Base-by-base conservation (phyloP, 2,797 vertebrate genomes). In the Melanotaenia nigrans region DNA sequence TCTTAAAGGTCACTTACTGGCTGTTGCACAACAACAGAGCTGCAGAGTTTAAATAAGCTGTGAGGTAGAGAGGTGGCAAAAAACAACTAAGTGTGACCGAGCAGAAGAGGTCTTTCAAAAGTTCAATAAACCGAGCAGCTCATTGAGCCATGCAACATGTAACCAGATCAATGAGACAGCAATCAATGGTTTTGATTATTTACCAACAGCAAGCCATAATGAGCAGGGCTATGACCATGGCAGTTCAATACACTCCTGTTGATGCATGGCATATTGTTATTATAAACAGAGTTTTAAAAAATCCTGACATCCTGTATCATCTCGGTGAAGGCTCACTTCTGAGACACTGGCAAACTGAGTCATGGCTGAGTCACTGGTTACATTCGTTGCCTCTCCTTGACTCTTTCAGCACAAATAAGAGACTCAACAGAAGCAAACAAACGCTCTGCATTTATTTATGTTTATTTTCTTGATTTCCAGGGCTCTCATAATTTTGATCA, bases 1-100 rank as follows among this genome's bases (percentile, higher is more conserved):
- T 60, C 70, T 73, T 68, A 81, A 85, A 85, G 82, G 80, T 84
- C 76, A 84, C 55, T 45, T 45, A 55, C 60, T 47, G 18, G 11
- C 53, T 73, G 30, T 68, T 82, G 61, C 60, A 65, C 71, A 74
- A 71, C 47, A 76, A 13, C 61, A 28, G 45, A 58, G 63, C 71
- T 62, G 20, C 49, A 64, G 42, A 53, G 30, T 78, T 64, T 7
- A 69, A 69, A 77, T 35, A 9, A 54, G 32, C 32, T 32, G 32
- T 32, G 32, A 32, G 32, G 32, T 32, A 77, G 14, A n/a, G 65
- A 36, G n/a, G 22, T 42, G 49, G 60, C 55, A 53, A 20, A 71
- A 36, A 62, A 68, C 8, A 79, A 45, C 9, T 18, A 22, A 12
- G 30, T 30, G n/a, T 62, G 51, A 55, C 55, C 56, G 47, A 13